Conservation (phyloP, 92 coral and sea anemone species). For the Blastomussa wellsi region DNA sequence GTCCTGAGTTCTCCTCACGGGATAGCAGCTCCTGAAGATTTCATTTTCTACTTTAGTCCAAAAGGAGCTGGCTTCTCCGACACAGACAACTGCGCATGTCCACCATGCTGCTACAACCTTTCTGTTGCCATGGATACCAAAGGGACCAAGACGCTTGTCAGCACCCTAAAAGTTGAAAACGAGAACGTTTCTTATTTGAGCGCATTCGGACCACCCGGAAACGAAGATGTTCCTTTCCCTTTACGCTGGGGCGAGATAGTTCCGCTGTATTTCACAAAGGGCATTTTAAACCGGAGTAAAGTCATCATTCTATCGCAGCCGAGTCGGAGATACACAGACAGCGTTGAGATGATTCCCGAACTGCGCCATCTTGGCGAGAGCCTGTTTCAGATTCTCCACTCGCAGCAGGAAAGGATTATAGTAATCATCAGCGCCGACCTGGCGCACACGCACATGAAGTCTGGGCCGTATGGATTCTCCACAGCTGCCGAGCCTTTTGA, state of each 20-base stretch:
- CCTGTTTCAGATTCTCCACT: conserved; percentile 38
- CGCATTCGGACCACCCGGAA: conserved; percentile 78
- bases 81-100: conserved; percentile 78
- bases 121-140: conserved; percentile 67
- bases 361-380: conserved; percentile 58
- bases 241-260: conserved; percentile 80
- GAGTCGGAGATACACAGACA: conserved; percentile 75
- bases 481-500: conserved; percentile 82
- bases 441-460: conserved; percentile 75
- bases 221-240: conserved; percentile 69
- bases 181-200: conserved; percentile 66
- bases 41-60: conserved; percentile 68
- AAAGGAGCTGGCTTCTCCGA: conserved; percentile 65
- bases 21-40: conserved; percentile 67
- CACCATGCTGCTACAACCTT: conserved; percentile 73
- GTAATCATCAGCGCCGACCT: conserved; percentile 73
- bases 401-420: conserved; percentile 40
- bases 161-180: conserved; percentile 48
- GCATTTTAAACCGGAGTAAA: conserved; percentile 39
- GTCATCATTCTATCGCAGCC: conserved; percentile 72
- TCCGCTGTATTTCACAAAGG: conserved; percentile 63
- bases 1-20: conserved; percentile 79
- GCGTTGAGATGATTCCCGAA: conserved; percentile 74
- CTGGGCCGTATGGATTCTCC: conserved; percentile 80
- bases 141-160: conserved; percentile 44